Base-by-base conservation (phyloP, 2,888 invertebrate species). In the Poecilobothrus nobilitatus region DNA sequence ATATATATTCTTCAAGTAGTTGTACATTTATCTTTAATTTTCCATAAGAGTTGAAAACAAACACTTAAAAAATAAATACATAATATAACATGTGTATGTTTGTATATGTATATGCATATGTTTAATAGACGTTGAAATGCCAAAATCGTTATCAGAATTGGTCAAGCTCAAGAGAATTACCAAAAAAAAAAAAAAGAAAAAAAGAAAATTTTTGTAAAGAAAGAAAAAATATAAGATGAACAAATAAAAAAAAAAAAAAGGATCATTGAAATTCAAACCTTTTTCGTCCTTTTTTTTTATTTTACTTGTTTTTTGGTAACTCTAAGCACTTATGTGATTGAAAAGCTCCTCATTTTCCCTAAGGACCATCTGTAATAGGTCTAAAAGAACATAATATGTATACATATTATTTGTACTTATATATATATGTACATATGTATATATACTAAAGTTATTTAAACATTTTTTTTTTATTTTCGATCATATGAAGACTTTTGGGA, bases 81-180 rank as follows among this genome's bases (percentile, higher is more conserved):
- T 27, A 27, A 27, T 27, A 27, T 27, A 4, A 27, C 27, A 27
- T 27, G 5, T 27, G 27, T 27, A 27, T 27, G 27, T 27, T 4
- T 27, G 27, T 27, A 27, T 27, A 27, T 27, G n/a, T 27, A 27
- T 27, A 27, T 27, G 27, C 5, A 2, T 27, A 53, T 53, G 18
- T 53, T 12, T 53, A 53, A 53, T 53, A 53, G 53, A 53, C n/a
- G 53, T 53, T 53, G 53, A 53, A 53, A 53, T 53, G 53, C 18
- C 53, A 53, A 53, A 53, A 53, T 53, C 53, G 53, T 53, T 53
- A 53, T 53, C 53, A 53, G 53, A 53, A 53, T 53, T 53, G 53
- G 53, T 53, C 53, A 53, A 53, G 6, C 53, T 53, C 15, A 41
- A 41, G 15, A 18, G 37, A 53, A 53, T 12, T 53, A 53, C 6